Evolutionary conservation across 2,113 vertebrate species (phyloP).

Genomic region (Pogonocichla stellata): DNA sequence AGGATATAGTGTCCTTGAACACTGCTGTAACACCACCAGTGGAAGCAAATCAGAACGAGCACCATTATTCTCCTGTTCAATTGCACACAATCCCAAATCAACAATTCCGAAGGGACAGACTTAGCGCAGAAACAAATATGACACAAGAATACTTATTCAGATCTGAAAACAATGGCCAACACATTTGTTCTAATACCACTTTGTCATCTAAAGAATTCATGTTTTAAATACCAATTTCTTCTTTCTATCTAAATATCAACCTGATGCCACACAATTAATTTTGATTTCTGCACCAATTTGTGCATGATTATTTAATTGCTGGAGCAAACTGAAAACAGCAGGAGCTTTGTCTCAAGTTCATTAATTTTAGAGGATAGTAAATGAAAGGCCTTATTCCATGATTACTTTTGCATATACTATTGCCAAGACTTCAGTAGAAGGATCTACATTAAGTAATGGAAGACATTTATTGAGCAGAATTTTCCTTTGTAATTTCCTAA

Average conservation of each 20-base stretch:
- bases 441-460: not conserved
- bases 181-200: not conserved
- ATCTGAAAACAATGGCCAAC: not conserved
- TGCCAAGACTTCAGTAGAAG: not conserved
- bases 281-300: slow-evolving; percentile 11
- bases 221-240: not conserved
- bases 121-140: not conserved
- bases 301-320: slow-evolving; percentile 35
- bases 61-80: not conserved
- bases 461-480: not conserved
- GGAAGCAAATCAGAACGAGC: not conserved
- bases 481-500: not conserved
- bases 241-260: not conserved
- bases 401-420: not conserved
- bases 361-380: slow-evolving; percentile 5
- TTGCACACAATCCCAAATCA: not conserved
- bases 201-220: not conserved
- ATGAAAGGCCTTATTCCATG: not conserved
- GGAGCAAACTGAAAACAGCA: slow-evolving; percentile 11
- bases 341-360: not conserved
- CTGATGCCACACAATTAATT: not conserved
- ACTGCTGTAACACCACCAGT: not conserved
- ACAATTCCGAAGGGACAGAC: not conserved
- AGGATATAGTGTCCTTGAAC: not conserved
- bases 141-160: not conserved